phyloP scores from a whole-genome alignment of 2,797 vertebrate species.

The Distichodus sexfasciatus region DNA sequence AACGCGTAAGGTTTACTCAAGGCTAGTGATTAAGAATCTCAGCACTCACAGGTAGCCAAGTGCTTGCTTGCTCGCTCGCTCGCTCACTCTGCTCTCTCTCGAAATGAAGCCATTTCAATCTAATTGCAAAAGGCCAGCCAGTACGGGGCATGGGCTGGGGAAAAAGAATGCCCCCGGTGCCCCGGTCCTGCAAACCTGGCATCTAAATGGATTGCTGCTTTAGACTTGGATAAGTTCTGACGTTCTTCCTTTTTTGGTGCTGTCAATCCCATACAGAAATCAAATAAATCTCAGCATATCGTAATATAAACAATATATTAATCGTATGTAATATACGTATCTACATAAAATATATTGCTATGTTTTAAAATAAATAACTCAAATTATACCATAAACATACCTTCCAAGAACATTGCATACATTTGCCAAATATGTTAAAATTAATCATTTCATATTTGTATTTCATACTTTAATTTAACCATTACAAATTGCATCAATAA shows the following conservation, averaged over 20 bases:
- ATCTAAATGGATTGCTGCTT: slow-evolving; percentile 28
- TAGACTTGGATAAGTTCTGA: slow-evolving; percentile 5
- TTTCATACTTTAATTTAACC: neutral
- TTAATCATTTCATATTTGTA: no score
- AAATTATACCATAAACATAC: no score
- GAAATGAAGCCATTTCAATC: slow-evolving; percentile 55
- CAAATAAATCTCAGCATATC: no score
- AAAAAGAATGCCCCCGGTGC: neutral
- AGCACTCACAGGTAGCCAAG: slow-evolving; percentile 49
- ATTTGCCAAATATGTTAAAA: no score
- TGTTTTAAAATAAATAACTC: no score
- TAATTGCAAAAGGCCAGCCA: slow-evolving; percentile 51
- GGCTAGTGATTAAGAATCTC: slow-evolving; percentile 56
- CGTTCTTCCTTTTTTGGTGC: neutral
- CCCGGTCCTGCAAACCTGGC: neutral
- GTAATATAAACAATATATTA: no score
- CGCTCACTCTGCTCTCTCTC: slow-evolving; percentile 16
- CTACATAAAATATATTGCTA: no score
- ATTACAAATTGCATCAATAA: no score
- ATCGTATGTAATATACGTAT: no score
- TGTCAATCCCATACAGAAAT: no score
- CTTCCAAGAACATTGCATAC: no score
- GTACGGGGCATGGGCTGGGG: slow-evolving; percentile 33
- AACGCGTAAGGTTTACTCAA: slow-evolving; percentile 56
- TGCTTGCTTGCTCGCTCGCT: no score